Evolutionary conservation across 2,888 invertebrate species (phyloP).

Genomic region (Sepiola atlantica): DNA sequence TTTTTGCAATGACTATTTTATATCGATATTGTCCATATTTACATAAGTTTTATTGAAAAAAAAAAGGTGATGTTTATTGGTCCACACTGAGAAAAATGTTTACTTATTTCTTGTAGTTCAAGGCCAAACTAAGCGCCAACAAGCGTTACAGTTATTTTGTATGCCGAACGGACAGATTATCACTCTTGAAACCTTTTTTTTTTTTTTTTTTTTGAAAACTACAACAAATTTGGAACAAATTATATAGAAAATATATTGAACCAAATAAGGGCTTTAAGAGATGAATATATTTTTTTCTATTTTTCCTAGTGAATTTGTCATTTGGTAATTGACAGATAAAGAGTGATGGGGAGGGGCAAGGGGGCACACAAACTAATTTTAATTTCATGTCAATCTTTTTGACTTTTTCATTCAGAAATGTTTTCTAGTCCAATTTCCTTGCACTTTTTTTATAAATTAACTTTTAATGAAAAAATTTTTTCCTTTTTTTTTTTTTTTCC

Average conservation of each 20-base stretch:
- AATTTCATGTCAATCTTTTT: not conserved
- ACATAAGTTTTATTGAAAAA: not conserved
- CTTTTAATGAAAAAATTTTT: not conserved
- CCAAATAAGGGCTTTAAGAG: constrained; percentile 12
- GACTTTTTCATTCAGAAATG: not conserved
- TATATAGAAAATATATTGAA: not conserved
- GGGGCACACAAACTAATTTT: no score
- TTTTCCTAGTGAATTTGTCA: not conserved
- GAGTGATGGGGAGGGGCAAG: no score
- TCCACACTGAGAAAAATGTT: not conserved
- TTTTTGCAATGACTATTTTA: not conserved
- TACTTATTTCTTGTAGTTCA: not conserved
- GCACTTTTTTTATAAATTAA: not conserved
- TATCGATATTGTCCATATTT: not conserved
- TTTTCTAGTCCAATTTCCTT: not conserved
- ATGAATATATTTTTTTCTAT: not conserved
- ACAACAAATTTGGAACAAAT: not conserved
- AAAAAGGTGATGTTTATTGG: not conserved
- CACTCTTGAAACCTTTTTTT: not conserved
- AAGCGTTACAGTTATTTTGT: not conserved
- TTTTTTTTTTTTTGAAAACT: not conserved
- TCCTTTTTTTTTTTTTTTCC: not conserved
- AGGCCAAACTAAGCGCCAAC: not conserved
- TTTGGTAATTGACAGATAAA: not conserved
- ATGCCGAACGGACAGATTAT: not conserved